Conservation (phyloP, 2,888 invertebrate genomes). For the Choristoneura rosaceana region DNA sequence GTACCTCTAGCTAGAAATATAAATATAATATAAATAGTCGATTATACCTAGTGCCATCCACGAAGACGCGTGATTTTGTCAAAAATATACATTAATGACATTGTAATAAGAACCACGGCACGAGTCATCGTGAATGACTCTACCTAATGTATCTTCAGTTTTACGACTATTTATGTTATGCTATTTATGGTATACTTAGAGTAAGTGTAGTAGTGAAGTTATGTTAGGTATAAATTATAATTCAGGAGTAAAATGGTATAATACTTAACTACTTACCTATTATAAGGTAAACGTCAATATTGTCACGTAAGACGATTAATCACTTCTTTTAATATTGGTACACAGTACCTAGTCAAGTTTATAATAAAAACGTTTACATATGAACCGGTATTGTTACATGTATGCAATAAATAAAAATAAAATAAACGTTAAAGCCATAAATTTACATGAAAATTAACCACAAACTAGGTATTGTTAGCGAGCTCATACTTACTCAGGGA, state of each 20-base stretch:
- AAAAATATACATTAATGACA: too few species aligned
- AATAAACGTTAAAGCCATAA: neutral
- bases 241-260: neutral
- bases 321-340: neutral
- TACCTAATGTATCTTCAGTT: too few species aligned
- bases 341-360: neutral
- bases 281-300: neutral
- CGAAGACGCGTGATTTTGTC: too few species aligned
- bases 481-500: conserved; percentile 61
- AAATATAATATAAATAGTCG: too few species aligned
- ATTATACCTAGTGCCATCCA: too few species aligned
- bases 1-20: too few species aligned
- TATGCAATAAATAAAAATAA: too few species aligned
- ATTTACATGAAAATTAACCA: neutral
- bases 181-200: neutral
- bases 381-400: neutral
- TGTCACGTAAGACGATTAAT: neutral
- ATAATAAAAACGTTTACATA: too few species aligned
- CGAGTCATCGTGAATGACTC: too few species aligned
- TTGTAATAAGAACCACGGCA: too few species aligned
- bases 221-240: neutral
- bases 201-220: neutral
- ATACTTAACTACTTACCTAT: neutral
- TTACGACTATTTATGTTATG: neutral
- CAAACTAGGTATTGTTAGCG: neutral